phyloP scores from a whole-genome alignment of 2,113 vertebrate genomes.

The Xiphias gladius region DNA sequence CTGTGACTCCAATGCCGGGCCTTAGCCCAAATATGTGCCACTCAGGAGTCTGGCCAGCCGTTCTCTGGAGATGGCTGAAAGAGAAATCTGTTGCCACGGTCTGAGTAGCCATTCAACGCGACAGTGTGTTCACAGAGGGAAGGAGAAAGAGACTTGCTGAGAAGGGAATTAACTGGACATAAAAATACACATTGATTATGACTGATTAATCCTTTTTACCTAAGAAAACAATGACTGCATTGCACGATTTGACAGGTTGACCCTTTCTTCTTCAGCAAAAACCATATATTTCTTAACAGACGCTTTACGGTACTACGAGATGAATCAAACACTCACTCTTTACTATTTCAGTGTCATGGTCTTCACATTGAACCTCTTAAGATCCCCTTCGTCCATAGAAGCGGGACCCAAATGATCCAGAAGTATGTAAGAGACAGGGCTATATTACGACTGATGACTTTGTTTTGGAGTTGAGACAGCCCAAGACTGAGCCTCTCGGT shows the following conservation, averaged over 20 bases:
- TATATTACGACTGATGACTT: slow-evolving; percentile 67
- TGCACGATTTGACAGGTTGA: neutral
- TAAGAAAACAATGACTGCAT: slow-evolving; percentile 18
- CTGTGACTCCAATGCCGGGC: slow-evolving; percentile 78
- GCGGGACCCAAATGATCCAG: slow-evolving; percentile 27
- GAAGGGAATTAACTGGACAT: slow-evolving; percentile 59
- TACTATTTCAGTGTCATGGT: neutral
- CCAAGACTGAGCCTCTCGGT: slow-evolving; percentile 62
- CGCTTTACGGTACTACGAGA: neutral
- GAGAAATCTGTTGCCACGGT: slow-evolving; percentile 83
- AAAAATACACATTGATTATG: slow-evolving; percentile 67
- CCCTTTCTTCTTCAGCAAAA: slow-evolving; percentile 21
- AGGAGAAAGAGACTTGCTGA: slow-evolving; percentile 46
- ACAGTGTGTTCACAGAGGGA: slow-evolving; percentile 55
- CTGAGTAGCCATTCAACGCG: slow-evolving; percentile 57
- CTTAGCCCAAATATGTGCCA: slow-evolving; percentile 89
- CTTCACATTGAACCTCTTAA: slow-evolving; percentile 8
- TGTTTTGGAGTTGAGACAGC: slow-evolving; percentile 71
- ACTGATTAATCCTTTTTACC: slow-evolving; percentile 62
- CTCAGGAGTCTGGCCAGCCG: slow-evolving; percentile 84
- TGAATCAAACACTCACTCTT: slow-evolving; percentile 4
- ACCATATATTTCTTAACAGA: neutral
- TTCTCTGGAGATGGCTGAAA: slow-evolving; percentile 84
- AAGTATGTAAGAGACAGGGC: slow-evolving; percentile 56
- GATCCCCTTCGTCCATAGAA: neutral